A percentile compares a stretch with the other conserved stretches of the same genome.
phyloP scores from a whole-genome alignment of 2,888 invertebrate species.

The Altica lythri region DNA sequence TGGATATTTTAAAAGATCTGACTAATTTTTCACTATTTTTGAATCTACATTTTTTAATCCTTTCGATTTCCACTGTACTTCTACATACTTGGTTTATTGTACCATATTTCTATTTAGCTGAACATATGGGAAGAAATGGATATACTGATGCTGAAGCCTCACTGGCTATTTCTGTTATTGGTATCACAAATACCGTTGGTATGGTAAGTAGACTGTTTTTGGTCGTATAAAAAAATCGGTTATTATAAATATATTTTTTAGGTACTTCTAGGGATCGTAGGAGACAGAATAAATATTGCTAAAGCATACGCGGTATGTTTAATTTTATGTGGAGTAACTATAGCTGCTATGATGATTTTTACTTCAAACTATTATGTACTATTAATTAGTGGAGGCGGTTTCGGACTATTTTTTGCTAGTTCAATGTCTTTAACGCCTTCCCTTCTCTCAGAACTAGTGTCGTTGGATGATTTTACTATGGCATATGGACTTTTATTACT shows the following conservation, averaged over 20 bases:
- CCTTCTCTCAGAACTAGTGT: constrained; percentile 84
- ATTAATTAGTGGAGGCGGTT: constrained; percentile 62
- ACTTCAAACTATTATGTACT: constrained; percentile 53
- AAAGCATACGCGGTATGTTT: constrained; percentile 83
- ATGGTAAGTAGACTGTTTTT: no score
- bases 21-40: constrained; percentile 80
- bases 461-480: constrained; percentile 87
- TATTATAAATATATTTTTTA: constrained; percentile 49
- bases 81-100: constrained; percentile 94
- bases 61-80: constrained; percentile 84
- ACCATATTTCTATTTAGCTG: constrained; percentile 91
- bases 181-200: constrained; percentile 87
- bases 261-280: constrained; percentile 85
- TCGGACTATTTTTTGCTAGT: constrained; percentile 90
- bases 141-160: constrained; percentile 77
- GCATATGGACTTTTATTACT: constrained; percentile 89
- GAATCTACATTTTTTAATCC: constrained; percentile 75
- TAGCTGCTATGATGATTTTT: constrained; percentile 62
- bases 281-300: constrained; percentile 83
- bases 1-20: constrained; percentile 71
- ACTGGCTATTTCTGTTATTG: constrained; percentile 81
- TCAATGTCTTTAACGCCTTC: constrained; percentile 91
- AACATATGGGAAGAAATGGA: constrained; percentile 72
- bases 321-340: constrained; percentile 67
- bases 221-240: no score